Evolutionary conservation across 2,797 vertebrate genomes (phyloP), one percentile per base, ranked within the genome.

Genomic region (Synaphobranchus kaupii): DNA sequence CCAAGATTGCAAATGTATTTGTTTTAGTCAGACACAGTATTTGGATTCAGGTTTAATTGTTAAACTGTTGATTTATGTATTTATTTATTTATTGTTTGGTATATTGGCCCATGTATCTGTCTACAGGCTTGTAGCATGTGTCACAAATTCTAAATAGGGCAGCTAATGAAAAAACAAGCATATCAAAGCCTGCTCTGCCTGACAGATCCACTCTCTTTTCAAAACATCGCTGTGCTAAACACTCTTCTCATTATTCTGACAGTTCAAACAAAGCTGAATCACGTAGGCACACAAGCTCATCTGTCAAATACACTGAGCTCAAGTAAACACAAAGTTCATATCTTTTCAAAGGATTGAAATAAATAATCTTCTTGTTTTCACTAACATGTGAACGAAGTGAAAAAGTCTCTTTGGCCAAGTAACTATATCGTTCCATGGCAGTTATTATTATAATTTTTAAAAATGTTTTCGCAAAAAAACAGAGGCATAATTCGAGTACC

Each of bases 11-110:
- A n/a, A n/a, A n/a, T 31, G 8, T 71, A 71, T 63, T 25, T 63
- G 6, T 9, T 28, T 71, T 31, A 2, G 28, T 90, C 31, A 25
- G 1, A 52, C 13, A 84, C 73, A 89, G 89, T 89, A 91, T 88
- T 92, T 87, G 89, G 63, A 66, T 63, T 63, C 25, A 5, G 20
- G 25, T 63, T 52, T 52, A 25, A 63, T 20, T 63, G 58, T 15
- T n/a, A 17, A 60, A 60, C 15, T 60, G 58, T 60, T 60, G 58
- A 60, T 60, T 60, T 60, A 25, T 20, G 17, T 25, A 5, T 63
- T 63, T 25, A 63, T 39, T 1, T 0, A 39, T 39, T 39, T 39
- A 39, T 56, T 56, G 5, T 63, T 20, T 25, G 58, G 17, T 63
- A 63, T 20, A 20, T 63, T 25, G 58, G 58, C 1, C 58, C 63